Base-by-base conservation (phyloP, 2,888 invertebrate genomes). In the Nowickia ferox region DNA sequence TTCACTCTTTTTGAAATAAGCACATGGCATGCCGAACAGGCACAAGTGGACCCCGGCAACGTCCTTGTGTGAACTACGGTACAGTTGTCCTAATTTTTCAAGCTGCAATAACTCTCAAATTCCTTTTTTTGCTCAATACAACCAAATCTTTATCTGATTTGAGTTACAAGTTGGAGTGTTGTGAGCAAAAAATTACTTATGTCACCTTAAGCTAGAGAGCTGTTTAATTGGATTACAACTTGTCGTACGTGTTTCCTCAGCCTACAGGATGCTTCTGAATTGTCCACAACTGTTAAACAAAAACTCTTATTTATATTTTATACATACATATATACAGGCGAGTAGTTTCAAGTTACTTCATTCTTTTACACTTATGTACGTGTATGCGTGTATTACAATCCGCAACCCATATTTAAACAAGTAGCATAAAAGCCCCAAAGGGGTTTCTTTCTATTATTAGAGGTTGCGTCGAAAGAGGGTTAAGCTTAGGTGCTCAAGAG, bases 401-500 rank as follows among this genome's bases (percentile, higher is more conserved):
- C 59, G 48, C 44, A 72, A 68, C 77, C 57, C 53, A 78, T 78
- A 77, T 77, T 83, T 83, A 71, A 76, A 71, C 66, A 53, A 68
- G 46, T 55, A 81, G 59, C 61, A 81, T 61, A 63, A 48, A 82
- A 72, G 59, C 68, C 77, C 78, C 80, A 74, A 85, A 74, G 82
- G 85, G 69, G 63, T 53, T 17, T 63, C 78, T 78, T 74, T 61
- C 46, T 68, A 72, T 59, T 65, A 82, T 68, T 83, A 79, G 53
- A 83, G 79, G 76, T 83, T 76, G 72, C 46, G 55, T 79, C 48
- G 65, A 15, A 76, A 83, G 79, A 80, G 69, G 80, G 83, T 75
- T 86, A 59, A 71, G 66, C 66, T 81, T 40, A 51, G 42, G 59
- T 66, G 46, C 78, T 38, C 44, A 59, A 11, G 19, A 30, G 42